A percentile compares a stretch with the other conserved stretches of the same genome.
Evolutionary conservation across 1,140 invertebrate species (phyloP).

Genomic region (Drosophila lini): DNA sequence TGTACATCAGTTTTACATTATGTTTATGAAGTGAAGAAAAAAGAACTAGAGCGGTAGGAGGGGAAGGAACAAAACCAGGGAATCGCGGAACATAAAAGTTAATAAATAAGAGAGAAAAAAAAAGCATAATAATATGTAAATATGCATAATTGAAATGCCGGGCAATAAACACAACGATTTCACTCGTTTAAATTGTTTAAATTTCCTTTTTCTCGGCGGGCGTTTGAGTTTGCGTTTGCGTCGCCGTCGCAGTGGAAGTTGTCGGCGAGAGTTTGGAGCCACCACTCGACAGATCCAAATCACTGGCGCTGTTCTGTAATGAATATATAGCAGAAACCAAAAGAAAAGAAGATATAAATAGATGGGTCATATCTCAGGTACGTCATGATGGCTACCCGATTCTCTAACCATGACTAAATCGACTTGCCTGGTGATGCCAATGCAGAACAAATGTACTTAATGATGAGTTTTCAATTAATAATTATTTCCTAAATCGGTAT

Average conservation of each 20-base stretch:
- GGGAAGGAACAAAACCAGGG: conserved; percentile 29
- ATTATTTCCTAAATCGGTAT: too few relatives aligned
- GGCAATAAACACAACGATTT: conserved; percentile 31
- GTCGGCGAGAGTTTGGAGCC: conserved; percentile 28
- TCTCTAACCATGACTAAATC: background rate
- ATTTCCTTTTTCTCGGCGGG: conserved; percentile 64
- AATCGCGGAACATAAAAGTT: conserved; percentile 7
- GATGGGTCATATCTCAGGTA: too few relatives aligned
- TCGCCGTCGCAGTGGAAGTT: conserved; percentile 14
- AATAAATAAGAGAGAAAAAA: conserved; percentile 41
- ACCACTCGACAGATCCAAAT: conserved; percentile 58
- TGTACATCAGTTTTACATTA: conserved; percentile 45
- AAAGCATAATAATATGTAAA: conserved; percentile 35
- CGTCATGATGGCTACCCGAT: background rate
- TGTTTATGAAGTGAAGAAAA: conserved; percentile 21
- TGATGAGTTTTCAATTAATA: too few relatives aligned
- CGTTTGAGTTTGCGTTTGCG: conserved; percentile 22
- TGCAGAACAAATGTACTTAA: background rate
- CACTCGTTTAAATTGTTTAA: conserved; percentile 36
- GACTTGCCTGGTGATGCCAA: background rate
- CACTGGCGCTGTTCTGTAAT: conserved; percentile 70
- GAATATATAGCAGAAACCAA: background rate
- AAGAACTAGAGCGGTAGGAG: background rate
- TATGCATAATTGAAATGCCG: conserved; percentile 43
- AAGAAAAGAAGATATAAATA: background rate